Percentiles rank a stretch among this genome's conserved stretches.
Evolutionary conservation across 2,797 vertebrate genomes (phyloP).

Genomic region (Octomys mimax): DNA sequence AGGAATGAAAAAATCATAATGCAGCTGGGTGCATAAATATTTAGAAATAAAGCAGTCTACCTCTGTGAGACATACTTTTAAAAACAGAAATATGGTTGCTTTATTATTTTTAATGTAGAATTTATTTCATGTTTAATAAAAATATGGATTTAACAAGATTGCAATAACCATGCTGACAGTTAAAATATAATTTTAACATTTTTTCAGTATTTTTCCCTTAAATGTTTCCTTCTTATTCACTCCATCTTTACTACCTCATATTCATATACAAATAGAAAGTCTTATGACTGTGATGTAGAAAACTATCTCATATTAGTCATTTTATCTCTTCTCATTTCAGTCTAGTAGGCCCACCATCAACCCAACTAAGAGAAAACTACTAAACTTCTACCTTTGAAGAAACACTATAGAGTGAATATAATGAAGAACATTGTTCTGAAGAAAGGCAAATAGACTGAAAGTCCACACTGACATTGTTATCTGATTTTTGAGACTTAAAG

Average conservation of each 20-base stretch:
- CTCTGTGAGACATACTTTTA: background rate
- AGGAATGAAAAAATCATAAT: background rate
- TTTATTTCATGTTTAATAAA: background rate
- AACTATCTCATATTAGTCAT: background rate
- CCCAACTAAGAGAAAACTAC: background rate
- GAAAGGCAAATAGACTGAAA: background rate
- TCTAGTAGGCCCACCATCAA: background rate
- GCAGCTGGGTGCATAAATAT: background rate
- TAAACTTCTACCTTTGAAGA: background rate
- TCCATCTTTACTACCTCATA: background rate
- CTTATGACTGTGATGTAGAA: background rate
- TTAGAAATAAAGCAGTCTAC: background rate
- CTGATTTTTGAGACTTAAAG: background rate
- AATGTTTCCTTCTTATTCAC: background rate
- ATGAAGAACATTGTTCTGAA: background rate
- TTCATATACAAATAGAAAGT: background rate
- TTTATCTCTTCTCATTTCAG: background rate
- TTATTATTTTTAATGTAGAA: background rate
- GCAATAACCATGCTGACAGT: background rate
- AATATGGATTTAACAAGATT: background rate
- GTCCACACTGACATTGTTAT: too few relatives aligned
- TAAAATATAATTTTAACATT: background rate
- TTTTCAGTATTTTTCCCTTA: background rate
- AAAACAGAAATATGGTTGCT: background rate
- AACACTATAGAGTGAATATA: background rate